Evolutionary conservation across 2,113 vertebrate genomes (phyloP).

Genomic region (Siniperca chuatsi): DNA sequence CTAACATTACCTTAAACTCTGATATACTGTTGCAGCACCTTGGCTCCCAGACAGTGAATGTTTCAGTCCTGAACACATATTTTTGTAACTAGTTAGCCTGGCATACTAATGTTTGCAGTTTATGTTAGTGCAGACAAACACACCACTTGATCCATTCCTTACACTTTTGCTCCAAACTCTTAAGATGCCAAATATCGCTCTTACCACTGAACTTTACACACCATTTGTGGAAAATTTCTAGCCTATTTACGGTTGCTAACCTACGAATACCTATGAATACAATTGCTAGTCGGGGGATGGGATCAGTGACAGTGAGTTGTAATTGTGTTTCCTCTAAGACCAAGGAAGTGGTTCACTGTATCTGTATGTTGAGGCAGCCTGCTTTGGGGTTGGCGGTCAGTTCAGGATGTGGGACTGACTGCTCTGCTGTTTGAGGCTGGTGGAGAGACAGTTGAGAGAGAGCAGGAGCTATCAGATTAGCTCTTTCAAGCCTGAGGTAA

Average conservation of each 20-base stretch:
- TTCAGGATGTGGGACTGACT: conserved; percentile 19
- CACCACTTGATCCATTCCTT: background rate
- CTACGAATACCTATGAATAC: background rate
- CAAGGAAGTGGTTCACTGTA: too few relatives aligned
- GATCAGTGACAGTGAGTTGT: background rate
- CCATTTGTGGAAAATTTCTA: background rate
- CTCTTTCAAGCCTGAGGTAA: conserved; percentile 44
- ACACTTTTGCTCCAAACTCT: background rate
- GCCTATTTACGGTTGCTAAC: background rate
- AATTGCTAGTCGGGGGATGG: background rate
- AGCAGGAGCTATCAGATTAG: conserved; percentile 41
- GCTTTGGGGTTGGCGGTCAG: conserved; percentile 3
- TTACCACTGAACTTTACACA: background rate
- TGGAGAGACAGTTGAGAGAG: conserved; percentile 21
- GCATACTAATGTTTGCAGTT: background rate
- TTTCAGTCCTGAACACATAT: background rate
- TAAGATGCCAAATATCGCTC: background rate
- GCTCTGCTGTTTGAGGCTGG: conserved; percentile 13
- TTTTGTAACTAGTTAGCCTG: background rate
- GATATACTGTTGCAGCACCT: background rate
- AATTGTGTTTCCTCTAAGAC: background rate
- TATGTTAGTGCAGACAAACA: background rate
- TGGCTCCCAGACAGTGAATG: background rate
- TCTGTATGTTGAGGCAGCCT: background rate
- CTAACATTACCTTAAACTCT: background rate